Conservation (phyloP, 30 jellyfish, hydroid and myxozoan genomes). For the Hydra vulgaris region DNA sequence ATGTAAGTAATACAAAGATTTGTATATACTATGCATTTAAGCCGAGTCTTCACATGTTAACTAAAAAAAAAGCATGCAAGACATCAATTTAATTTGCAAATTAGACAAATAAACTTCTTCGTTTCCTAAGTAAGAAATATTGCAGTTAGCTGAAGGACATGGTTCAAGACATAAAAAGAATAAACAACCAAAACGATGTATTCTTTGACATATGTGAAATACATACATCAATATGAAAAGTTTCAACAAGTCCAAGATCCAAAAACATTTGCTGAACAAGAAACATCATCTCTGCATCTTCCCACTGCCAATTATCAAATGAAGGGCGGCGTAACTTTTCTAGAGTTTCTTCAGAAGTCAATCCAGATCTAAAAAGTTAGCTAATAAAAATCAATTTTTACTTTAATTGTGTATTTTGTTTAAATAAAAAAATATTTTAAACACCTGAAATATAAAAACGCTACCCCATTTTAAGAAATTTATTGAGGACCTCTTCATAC, state of each 20-base stretch:
- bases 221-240: slow-evolving; percentile 86
- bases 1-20: background rate
- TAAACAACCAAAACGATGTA: too few relatives aligned
- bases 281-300: slow-evolving; percentile 97
- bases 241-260: slow-evolving; percentile 75
- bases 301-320: slow-evolving; percentile 99
- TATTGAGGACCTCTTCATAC: slow-evolving; percentile 67
- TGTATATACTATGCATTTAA: too few relatives aligned
- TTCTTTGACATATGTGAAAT: background rate
- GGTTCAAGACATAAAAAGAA: background rate
- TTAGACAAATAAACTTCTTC: background rate
- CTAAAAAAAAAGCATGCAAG: background rate
- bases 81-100: background rate
- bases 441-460: background rate
- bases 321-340: slow-evolving; percentile 78
- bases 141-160: background rate
- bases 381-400: background rate
- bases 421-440: background rate
- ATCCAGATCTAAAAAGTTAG: slow-evolving; percentile 28
- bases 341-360: slow-evolving; percentile 76
- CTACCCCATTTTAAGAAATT: slow-evolving; percentile 82
- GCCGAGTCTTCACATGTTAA: background rate
- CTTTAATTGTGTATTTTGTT: background rate
- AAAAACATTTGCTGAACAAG: slow-evolving; percentile 83
- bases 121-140: background rate